Conservation (phyloP, 2,113 vertebrate genomes). For the Diadophis punctatus region DNA sequence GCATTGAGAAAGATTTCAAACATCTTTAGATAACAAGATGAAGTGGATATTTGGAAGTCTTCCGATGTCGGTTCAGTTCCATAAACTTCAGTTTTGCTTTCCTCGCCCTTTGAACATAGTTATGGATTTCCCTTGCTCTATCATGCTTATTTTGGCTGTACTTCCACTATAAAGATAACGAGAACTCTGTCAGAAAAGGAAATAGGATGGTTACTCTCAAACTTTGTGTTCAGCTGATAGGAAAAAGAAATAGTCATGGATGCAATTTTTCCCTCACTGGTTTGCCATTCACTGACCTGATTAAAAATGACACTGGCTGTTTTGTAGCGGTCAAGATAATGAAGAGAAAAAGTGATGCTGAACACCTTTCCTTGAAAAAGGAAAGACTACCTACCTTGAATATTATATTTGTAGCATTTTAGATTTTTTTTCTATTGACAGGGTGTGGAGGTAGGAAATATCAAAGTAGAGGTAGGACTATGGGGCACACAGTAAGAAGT, state of each 20-base stretch:
- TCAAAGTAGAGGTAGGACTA: background rate
- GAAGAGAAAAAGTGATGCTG: background rate
- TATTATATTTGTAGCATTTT: background rate
- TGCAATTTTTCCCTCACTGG: background rate
- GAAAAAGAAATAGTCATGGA: conserved; percentile 23
- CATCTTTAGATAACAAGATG: conserved; percentile 8
- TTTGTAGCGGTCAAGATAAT: background rate
- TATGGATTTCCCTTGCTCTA: background rate
- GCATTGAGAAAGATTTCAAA: background rate
- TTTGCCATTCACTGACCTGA: background rate
- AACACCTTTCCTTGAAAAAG: background rate
- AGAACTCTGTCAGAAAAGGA: background rate
- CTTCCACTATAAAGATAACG: background rate
- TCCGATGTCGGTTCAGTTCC: background rate
- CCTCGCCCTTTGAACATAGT: background rate
- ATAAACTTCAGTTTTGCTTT: conserved; percentile 8
- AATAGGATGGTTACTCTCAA: conserved; percentile 7
- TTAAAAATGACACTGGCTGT: conserved; percentile 5
- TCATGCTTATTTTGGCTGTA: conserved; percentile 26
- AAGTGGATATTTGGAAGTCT: background rate
- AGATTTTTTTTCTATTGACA: background rate
- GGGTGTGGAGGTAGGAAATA: too few species aligned
- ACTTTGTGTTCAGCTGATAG: background rate
- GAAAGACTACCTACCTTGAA: background rate
- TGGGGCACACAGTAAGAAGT: background rate